Evolutionary conservation across 2,888 invertebrate genomes (phyloP).

Genomic region (Acronicta psi): DNA sequence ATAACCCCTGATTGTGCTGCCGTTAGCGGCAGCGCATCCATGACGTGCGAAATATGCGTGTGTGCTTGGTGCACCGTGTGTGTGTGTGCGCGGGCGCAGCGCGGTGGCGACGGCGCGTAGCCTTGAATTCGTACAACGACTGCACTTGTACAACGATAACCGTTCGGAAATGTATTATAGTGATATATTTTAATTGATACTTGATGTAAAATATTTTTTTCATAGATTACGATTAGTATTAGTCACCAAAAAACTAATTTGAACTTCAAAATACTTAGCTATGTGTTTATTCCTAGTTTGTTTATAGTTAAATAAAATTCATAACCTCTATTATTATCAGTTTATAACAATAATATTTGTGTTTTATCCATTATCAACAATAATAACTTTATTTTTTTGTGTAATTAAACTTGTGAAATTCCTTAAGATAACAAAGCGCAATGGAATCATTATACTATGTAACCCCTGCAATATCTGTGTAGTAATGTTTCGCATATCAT

Average conservation of each 20-base stretch:
- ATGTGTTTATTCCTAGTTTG: too few species aligned
- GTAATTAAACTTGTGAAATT: constrained; percentile 29
- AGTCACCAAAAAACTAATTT: not conserved
- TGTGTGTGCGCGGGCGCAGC: constrained; percentile 58
- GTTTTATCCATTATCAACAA: not conserved
- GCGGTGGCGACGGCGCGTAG: constrained; percentile 52
- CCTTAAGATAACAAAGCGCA: constrained; percentile 31
- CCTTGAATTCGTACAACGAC: constrained; percentile 87
- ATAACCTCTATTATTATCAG: constrained; percentile 16
- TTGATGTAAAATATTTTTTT: constrained; percentile 14
- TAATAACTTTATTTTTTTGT: constrained; percentile 20
- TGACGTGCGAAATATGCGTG: constrained; percentile 47
- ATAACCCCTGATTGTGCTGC: constrained; percentile 59
- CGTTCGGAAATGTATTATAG: constrained; percentile 70
- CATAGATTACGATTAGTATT: not conserved
- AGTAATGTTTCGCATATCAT: constrained; percentile 20
- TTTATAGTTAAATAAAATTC: constrained; percentile 8
- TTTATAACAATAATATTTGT: constrained; percentile 31
- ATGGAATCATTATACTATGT: constrained; percentile 28
- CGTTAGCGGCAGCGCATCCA: constrained; percentile 57
- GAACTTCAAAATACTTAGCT: too few species aligned
- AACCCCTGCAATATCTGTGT: constrained; percentile 21
- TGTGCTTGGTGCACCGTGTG: constrained; percentile 42
- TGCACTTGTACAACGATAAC: constrained; percentile 75
- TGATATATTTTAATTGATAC: constrained; percentile 44